These are phyloP conservation scores for Linurgus olivaceus DNA, from an alignment of 2,797 vertebrate species.

Conservation along the genomic window DNA sequence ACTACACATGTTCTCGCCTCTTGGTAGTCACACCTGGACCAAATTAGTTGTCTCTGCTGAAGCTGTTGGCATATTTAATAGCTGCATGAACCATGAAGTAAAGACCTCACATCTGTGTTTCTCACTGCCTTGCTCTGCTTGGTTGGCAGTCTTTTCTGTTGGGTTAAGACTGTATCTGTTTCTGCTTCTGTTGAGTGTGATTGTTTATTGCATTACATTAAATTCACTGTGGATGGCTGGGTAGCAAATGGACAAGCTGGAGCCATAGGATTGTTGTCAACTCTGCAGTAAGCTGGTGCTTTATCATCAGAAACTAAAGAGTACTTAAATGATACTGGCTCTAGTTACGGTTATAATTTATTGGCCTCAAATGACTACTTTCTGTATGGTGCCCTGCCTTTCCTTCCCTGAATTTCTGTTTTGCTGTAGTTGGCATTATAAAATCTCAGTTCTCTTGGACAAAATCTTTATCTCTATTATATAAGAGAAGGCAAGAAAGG, in stretches of 20 bases:
- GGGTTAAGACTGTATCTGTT: background rate
- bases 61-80: background rate
- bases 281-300: conserved; percentile 29
- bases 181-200: background rate
- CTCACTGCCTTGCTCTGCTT: background rate
- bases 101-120: background rate
- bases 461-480: conserved; percentile 5
- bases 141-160: background rate
- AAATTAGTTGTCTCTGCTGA: background rate
- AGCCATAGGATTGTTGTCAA: conserved; percentile 59
- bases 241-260: conserved; percentile 46
- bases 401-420: conserved; percentile 27
- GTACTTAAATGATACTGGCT: conserved; percentile 63
- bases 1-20: fast-evolving
- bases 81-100: background rate
- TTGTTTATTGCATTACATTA: conserved; percentile 31
- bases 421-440: conserved; percentile 24
- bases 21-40: background rate
- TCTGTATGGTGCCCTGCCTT: background rate
- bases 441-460: background rate
- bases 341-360: conserved; percentile 60
- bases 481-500: background rate
- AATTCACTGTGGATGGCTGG: conserved; percentile 49
- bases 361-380: conserved; percentile 17
- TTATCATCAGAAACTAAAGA: conserved; percentile 70